Base-by-base conservation (phyloP, 2,113 vertebrate genomes). In the Telmatochromis brachygnathus region DNA sequence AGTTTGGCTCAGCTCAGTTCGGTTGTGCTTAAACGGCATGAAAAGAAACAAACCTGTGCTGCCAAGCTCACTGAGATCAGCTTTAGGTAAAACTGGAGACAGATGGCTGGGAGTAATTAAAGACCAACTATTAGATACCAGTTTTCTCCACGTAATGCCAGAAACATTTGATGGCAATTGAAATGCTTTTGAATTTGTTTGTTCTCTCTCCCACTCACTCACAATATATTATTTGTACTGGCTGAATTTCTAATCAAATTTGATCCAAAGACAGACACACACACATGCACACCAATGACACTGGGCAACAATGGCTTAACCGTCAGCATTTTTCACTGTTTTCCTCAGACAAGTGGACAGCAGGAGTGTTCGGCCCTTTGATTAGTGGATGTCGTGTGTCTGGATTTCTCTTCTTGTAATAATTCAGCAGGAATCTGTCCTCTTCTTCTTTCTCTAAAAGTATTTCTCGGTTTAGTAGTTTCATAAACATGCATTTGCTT, bases 51-150 rank as follows among this genome's bases (percentile, higher is more conserved):
- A 90, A 90, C 75, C 81, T 84, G 79, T 19, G 5, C 91, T 86
- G 89, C 90, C 88, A 85, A 91, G 89, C 85, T 45, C 39, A 45
- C 83, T 82, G 60, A 77, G 84, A 91, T 92, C 85, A 81, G 49
- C 89, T 83, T 84, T 77, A 94, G 90, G 92, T 93, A 90, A 86
- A 89, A 93, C 73, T 68, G 88, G 35, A 87, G 93, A 93, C 93
- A 95, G 94, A 94, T 95, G 94, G 94, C 89, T 83, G 47, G 8
- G 23, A 84, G 88, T 91, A 92, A 92, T 92, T 90, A 91, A 89
- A 92, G 75, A 77, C 54, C 86, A 90, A 84, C 84, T 89, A 89
- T 86, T 82, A 79, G 73, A 88, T 85, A 84, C 56, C 70, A 86
- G 85, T 87, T 90, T 87, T 86, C 85, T 87, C 62, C 62, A 79